Conservation (phyloP, 2,888 invertebrate genomes). For the Villa cingulata region DNA sequence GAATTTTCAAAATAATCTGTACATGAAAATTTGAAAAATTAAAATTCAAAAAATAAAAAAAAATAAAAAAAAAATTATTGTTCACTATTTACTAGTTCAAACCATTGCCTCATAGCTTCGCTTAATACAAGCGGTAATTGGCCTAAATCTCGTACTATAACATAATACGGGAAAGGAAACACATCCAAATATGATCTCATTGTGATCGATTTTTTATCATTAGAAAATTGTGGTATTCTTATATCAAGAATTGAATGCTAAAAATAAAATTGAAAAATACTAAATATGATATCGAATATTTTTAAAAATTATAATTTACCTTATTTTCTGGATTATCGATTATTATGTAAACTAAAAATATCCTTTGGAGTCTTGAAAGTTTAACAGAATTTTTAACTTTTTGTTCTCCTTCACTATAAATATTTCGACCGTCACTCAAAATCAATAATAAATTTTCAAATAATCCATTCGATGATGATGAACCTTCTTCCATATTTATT, state of each 20-base stretch:
- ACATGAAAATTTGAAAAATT: not conserved
- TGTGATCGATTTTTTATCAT: slow-evolving; percentile 42
- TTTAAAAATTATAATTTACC: slow-evolving; percentile 37
- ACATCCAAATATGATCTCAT: slow-evolving; percentile 81
- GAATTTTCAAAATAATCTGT: too few relatives aligned
- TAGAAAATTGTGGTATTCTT: slow-evolving; percentile 57
- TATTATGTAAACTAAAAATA: slow-evolving; percentile 91
- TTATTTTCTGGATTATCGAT: slow-evolving; percentile 88
- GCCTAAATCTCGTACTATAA: slow-evolving; percentile 79
- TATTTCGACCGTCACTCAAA: slow-evolving; percentile 89
- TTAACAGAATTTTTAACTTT: slow-evolving; percentile 66
- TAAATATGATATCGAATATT: not conserved
- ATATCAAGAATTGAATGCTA: slow-evolving; percentile 87
- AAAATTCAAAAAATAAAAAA: not conserved
- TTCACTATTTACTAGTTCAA: slow-evolving; percentile 68
- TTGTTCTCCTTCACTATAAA: slow-evolving; percentile 75
- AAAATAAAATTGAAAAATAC: slow-evolving; percentile 22
- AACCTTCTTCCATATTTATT: slow-evolving; percentile 41
- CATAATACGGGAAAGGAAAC: slow-evolving; percentile 97
- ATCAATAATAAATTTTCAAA: slow-evolving; percentile 61
- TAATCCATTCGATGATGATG: slow-evolving; percentile 31
- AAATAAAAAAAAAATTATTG: slow-evolving; percentile 14
- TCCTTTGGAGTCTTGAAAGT: slow-evolving; percentile 61
- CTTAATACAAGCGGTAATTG: slow-evolving; percentile 81
- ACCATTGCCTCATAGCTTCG: slow-evolving; percentile 97